phyloP scores from a whole-genome alignment of 2,113 vertebrate genomes.

The Phrynocephalus versicolor region DNA sequence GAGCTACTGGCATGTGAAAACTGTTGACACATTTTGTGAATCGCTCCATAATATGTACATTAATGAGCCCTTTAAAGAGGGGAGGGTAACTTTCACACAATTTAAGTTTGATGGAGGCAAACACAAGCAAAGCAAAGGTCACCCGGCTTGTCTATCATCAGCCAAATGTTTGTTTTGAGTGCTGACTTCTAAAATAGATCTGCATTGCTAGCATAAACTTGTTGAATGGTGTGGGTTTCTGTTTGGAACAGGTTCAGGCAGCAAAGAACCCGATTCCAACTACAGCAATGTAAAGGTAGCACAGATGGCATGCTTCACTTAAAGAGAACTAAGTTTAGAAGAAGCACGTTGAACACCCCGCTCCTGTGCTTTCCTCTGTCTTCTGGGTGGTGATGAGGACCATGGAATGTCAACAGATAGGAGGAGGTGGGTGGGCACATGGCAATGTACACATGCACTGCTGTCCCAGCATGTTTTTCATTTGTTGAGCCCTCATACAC shows the following conservation, averaged over 20 bases:
- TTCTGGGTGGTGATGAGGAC: neutral
- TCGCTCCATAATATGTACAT: neutral
- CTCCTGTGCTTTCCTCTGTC: neutral
- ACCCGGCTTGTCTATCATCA: slow-evolving; percentile 21
- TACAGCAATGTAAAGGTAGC: neutral
- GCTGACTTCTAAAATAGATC: neutral
- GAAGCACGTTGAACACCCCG: slow-evolving; percentile 14
- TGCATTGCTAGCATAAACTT: slow-evolving; percentile 52
- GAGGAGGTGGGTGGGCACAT: neutral
- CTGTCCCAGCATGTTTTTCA: neutral
- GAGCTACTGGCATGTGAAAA: neutral
- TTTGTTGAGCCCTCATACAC: neutral
- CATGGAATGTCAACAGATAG: neutral
- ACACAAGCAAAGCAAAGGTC: slow-evolving; percentile 19
- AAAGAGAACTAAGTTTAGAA: slow-evolving; percentile 15
- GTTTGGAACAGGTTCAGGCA: slow-evolving; percentile 30
- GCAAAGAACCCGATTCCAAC: slow-evolving; percentile 11
- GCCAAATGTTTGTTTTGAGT: slow-evolving; percentile 54
- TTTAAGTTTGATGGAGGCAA: slow-evolving; percentile 19
- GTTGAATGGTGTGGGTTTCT: neutral
- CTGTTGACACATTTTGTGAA: neutral
- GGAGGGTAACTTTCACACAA: neutral
- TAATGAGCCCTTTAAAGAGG: neutral
- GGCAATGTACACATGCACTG: neutral
- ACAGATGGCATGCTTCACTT: neutral